Conservation (phyloP, 2,797 vertebrate species). For the Phoxinus dragarum region DNA sequence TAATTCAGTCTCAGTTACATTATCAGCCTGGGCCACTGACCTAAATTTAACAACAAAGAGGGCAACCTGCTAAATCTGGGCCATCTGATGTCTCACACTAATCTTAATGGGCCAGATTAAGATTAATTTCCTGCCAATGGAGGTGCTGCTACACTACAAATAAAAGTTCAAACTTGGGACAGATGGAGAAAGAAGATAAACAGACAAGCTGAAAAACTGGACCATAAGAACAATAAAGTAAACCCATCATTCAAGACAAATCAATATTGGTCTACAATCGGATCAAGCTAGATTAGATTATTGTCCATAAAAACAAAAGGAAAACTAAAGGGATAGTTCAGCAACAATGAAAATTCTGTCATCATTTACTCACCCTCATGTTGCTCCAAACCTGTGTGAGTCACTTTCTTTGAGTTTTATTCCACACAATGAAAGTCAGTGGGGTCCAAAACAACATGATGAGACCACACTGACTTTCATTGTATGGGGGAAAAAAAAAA, state of each 20-base stretch:
- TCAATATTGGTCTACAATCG: slow-evolving; percentile 41
- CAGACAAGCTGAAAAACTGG: slow-evolving; percentile 4
- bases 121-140: slow-evolving; percentile 69
- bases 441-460: no score
- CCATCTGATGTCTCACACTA: slow-evolving; percentile 79
- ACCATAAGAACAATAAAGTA: slow-evolving; percentile 14
- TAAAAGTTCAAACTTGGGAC: slow-evolving; percentile 18
- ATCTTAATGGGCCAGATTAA: slow-evolving; percentile 80
- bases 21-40: slow-evolving; percentile 75
- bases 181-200: slow-evolving; percentile 37
- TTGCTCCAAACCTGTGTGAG: neutral
- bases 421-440: neutral
- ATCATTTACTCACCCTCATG: neutral
- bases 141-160: slow-evolving; percentile 38
- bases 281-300: slow-evolving; percentile 47
- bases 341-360: neutral
- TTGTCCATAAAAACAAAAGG: neutral
- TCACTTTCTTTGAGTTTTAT: neutral
- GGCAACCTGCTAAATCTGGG: slow-evolving; percentile 73
- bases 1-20: slow-evolving; percentile 68
- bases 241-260: slow-evolving; percentile 28
- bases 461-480: neutral
- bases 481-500: neutral
- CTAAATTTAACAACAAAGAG: slow-evolving; percentile 78
- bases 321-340: neutral